Base-by-base conservation (phyloP, 2,888 invertebrate species). In the Pelosia muscerda region DNA sequence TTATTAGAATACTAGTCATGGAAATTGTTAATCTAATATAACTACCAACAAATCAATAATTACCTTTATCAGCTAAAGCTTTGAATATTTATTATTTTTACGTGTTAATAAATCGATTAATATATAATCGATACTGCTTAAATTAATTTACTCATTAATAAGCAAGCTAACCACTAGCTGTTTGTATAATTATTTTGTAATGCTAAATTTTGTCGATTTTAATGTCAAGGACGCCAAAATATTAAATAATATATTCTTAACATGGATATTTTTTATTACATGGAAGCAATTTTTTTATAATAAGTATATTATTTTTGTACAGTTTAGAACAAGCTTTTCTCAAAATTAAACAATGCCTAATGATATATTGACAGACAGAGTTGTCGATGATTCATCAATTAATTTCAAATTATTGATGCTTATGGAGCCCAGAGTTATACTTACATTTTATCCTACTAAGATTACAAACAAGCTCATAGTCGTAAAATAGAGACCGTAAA, bases 91-190 rank as follows among this genome's bases (percentile, higher is more conserved):
- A 49, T 49, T 2, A 49, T 49, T n/a, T 49, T n/a, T 9, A n/a
- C 5, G n/a, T n/a, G 49, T 49, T 49, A 49, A n/a, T 49, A 49
- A 49, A 49, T 49, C n/a, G 49, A 49, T 49, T 49, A 49, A 49
- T 49, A 49, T n/a, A 49, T 19, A 42, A 42, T 42, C 42, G n/a
- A n/a, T 49, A 49, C 19, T 49, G 49, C n/a, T 49, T 49, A 49
- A n/a, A 49, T 49, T 49, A 49, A 49, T n/a, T 49, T n/a, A n/a
- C n/a, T 49, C 49, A 49, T 49, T 49, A 49, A 49, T 49, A n/a
- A 49, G 8, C 42, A 19, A 42, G 42, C 42, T 6, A 19, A 11
- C 42, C 5, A 19, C 42, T 42, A 42, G 42, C 42, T 19, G 3
- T 42, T 19, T 42, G 5, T 42, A 19, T 19, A 19, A 42, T 42